Percentiles rank a stretch among this genome's conserved stretches.
phyloP scores from a whole-genome alignment of 2,113 vertebrate genomes.

The Erythrocebus patas region DNA sequence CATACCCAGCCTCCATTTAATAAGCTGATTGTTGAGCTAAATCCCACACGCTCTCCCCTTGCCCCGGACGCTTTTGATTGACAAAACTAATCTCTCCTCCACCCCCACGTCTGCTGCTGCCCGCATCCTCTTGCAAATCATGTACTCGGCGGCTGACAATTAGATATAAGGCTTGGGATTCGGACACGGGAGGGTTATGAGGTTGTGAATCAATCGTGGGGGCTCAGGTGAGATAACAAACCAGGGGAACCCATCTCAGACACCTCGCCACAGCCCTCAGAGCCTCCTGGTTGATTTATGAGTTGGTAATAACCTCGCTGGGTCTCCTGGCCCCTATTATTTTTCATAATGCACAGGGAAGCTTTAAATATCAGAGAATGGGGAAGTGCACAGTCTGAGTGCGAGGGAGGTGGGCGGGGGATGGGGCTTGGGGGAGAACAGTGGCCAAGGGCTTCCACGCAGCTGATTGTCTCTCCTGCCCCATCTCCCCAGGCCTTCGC shows the following conservation, averaged over 20 bases:
- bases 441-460: accelerated
- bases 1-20: conserved; percentile 52
- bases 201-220: conserved; percentile 74
- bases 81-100: conserved; percentile 76
- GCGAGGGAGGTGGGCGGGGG: background rate
- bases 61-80: conserved; percentile 68
- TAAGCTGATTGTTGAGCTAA: conserved; percentile 56
- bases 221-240: conserved; percentile 66
- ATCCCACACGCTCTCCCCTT: background rate
- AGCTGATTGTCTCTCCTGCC: conserved; percentile 49
- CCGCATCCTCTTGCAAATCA: conserved; percentile 74
- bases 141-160: conserved; percentile 70
- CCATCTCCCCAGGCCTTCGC: background rate
- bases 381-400: background rate
- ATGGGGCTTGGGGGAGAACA: background rate
- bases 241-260: background rate
- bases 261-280: conserved; percentile 14
- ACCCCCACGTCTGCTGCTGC: conserved; percentile 39
- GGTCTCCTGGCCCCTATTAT: conserved; percentile 71
- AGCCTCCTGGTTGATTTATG: conserved; percentile 71
- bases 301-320: conserved; percentile 70
- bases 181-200: conserved; percentile 58
- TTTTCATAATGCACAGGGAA: conserved; percentile 74
- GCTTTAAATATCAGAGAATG: conserved; percentile 59
- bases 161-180: conserved; percentile 67